Evolutionary conservation across 1,140 invertebrate species (phyloP).

Genomic region (Scaptomyza graminum): DNA sequence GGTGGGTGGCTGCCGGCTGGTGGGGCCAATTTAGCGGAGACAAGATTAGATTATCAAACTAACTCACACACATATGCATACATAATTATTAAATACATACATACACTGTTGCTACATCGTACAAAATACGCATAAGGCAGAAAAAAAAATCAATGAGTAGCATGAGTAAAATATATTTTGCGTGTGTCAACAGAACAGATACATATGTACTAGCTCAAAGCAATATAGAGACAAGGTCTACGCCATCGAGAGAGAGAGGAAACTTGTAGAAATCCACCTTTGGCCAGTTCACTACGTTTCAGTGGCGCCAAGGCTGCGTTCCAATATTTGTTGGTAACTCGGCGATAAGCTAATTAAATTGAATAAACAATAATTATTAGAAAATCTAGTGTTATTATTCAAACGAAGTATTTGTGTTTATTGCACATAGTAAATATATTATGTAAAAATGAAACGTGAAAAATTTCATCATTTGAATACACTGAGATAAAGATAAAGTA

Average conservation of each 20-base stretch:
- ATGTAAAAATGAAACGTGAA: not conserved
- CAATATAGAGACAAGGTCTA: constrained; percentile 39
- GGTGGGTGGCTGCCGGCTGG: constrained; percentile 53
- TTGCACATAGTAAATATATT: not conserved
- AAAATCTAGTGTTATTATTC: too few relatives aligned
- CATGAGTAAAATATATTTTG: constrained; percentile 50
- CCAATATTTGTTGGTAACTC: constrained; percentile 11
- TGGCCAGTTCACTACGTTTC: constrained; percentile 19
- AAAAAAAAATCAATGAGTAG: constrained; percentile 70
- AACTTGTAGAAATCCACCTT: constrained; percentile 15
- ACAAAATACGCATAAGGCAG: constrained; percentile 49
- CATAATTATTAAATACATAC: not conserved
- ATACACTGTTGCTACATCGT: constrained; percentile 35
- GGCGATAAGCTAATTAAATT: too few relatives aligned
- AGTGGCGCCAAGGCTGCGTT: constrained; percentile 19
- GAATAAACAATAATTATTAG: not conserved
- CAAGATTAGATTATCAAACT: constrained; percentile 55
- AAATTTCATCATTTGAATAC: not conserved
- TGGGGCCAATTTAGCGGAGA: constrained; percentile 26
- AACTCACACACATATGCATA: constrained; percentile 5
- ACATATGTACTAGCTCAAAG: constrained; percentile 31
- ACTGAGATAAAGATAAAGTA: constrained; percentile 41
- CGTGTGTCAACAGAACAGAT: constrained; percentile 68
- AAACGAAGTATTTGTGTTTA: not conserved
- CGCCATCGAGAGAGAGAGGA: constrained; percentile 56